Base-by-base conservation (phyloP, 1,140 invertebrate species). In the Tetraneura akinire region DNA sequence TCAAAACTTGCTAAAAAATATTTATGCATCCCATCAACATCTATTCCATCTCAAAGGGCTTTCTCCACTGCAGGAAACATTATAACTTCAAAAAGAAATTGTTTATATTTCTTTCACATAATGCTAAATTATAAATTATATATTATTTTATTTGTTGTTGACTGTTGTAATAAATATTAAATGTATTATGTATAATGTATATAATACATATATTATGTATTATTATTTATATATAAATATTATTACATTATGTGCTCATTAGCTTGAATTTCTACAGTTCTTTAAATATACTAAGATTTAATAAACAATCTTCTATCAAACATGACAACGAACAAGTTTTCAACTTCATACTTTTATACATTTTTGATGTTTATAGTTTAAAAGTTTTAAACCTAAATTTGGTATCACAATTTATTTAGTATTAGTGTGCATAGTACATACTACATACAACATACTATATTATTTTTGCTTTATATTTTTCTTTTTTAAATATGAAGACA, bases 181-280 rank as follows among this genome's bases (percentile, higher is more conserved):
- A 64, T 64, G 26, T 62, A 64, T 64, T n/a, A 64, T 62, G 26
- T 62, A 62, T 32, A 64, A 64, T 64, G 60, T 37, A 62, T 62
- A 37, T n/a, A n/a, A n/a, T n/a, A n/a, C n/a, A n/a, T n/a, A n/a
- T n/a, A n/a, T n/a, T n/a, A n/a, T n/a, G n/a, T n/a, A n/a, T n/a
- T n/a, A n/a, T n/a, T n/a, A n/a, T n/a, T n/a, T n/a, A n/a, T n/a
- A n/a, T n/a, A n/a, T n/a, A n/a, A n/a, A n/a, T n/a, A n/a, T n/a
- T n/a, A 62, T 26, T 29, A 62, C 29, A 62, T 29, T 62, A 62
- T 62, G 57, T 62, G 60, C 29, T 62, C 8, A 62, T 62, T 32
- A 62, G 14, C 13, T 26, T 37, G 29, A 37, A 62, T 37, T 62
- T 62, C 26, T 62, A 37, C 60, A 62, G 57, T 60, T 60, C 57